A percentile compares a stretch with the other conserved stretches of the same genome.
Evolutionary conservation across 2,113 vertebrate species (phyloP).

Genomic region (Epinephelus moara): DNA sequence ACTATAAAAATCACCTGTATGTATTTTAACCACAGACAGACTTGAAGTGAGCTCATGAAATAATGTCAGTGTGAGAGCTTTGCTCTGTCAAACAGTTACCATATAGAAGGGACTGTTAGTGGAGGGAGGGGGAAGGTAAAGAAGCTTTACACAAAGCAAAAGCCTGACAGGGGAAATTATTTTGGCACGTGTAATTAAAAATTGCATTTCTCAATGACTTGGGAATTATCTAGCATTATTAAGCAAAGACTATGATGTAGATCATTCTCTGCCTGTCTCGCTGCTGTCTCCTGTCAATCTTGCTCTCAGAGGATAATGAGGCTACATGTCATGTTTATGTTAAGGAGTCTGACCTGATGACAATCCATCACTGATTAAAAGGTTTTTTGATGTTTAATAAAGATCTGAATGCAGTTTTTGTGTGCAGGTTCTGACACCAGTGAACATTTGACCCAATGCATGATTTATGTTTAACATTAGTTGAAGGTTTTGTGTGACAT

Average conservation of each 20-base stretch:
- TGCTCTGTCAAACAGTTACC: conserved; percentile 8
- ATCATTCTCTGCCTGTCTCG: not conserved
- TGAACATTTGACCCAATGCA: not conserved
- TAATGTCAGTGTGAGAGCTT: conserved; percentile 12
- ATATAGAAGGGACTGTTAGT: not conserved
- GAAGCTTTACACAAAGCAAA: not conserved
- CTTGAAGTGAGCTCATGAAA: conserved; percentile 9
- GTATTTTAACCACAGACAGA: conserved; percentile 1
- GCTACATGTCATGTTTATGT: not conserved
- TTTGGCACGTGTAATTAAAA: conserved; percentile 31
- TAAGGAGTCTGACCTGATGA: conserved; percentile 6
- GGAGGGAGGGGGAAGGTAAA: not conserved
- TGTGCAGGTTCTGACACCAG: not conserved
- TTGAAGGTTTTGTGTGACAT: too few relatives aligned
- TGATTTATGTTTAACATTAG: not conserved
- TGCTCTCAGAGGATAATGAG: not conserved
- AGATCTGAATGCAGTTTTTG: not conserved
- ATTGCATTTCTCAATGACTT: not conserved
- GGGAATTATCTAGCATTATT: not conserved
- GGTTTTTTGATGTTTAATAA: not conserved
- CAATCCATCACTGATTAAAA: not conserved
- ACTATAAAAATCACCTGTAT: not conserved
- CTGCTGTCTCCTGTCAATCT: not conserved
- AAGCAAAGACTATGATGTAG: not conserved
- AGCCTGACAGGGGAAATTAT: conserved; percentile 19